Evolutionary conservation across 2,797 vertebrate genomes (phyloP).

Genomic region (Clarias pachynema): DNA sequence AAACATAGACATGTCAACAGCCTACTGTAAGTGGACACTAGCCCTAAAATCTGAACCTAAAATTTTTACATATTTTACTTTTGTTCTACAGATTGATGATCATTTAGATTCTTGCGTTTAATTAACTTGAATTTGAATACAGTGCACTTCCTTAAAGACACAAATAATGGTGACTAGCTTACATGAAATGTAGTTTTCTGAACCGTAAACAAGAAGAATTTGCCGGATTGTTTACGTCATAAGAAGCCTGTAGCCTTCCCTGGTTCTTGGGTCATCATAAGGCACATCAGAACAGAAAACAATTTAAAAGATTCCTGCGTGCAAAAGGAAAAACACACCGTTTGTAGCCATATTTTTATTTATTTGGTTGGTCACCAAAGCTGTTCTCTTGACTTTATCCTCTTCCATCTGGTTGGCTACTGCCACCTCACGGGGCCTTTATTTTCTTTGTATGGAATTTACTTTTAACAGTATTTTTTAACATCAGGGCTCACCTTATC

Average conservation of each 20-base stretch:
- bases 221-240: conserved; percentile 13
- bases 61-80: background rate
- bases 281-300: conserved; percentile 3
- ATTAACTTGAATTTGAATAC: background rate
- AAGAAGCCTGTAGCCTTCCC: background rate
- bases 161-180: conserved; percentile 21
- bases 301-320: background rate
- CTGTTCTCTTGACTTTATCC: conserved; percentile 13
- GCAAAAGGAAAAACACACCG: background rate
- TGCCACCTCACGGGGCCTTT: conserved; percentile 15
- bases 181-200: background rate
- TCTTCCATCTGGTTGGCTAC: background rate
- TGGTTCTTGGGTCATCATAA: background rate
- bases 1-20: conserved; percentile 38
- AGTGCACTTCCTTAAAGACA: background rate
- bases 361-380: conserved; percentile 28
- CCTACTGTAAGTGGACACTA: conserved; percentile 36
- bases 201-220: background rate
- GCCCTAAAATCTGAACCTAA: conserved; percentile 30
- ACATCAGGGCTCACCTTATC: conserved; percentile 35
- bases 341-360: conserved; percentile 25
- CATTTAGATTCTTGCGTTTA: conserved; percentile 12
- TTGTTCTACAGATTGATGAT: conserved; percentile 7
- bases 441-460: conserved; percentile 12
- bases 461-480: conserved; percentile 37